phyloP scores from a whole-genome alignment of 2,113 vertebrate species.

The Sander lucioperca region DNA sequence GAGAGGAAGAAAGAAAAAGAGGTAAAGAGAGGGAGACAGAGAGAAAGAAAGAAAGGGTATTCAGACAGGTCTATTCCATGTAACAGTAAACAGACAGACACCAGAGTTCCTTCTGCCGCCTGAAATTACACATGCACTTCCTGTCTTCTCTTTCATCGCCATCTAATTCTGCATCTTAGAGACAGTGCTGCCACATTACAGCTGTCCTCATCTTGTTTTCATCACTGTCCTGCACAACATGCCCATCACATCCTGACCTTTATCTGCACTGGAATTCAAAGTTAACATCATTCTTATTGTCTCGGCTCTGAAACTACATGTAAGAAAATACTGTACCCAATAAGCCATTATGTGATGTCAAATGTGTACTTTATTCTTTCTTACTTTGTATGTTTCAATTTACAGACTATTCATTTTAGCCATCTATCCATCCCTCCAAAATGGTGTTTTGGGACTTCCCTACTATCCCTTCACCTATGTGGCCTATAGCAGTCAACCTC shows the following conservation, averaged over 20 bases:
- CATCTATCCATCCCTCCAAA: neutral
- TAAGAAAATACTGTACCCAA: neutral
- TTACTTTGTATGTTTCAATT: neutral
- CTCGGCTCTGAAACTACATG: neutral
- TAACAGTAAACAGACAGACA: constrained; percentile 71
- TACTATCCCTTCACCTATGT: neutral
- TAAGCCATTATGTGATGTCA: neutral
- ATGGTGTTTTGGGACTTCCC: neutral
- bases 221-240: constrained; percentile 24
- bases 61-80: constrained; percentile 40
- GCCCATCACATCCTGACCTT: constrained; percentile 44
- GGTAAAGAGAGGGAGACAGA: neutral
- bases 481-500: neutral
- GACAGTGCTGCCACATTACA: constrained; percentile 16
- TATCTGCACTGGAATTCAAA: constrained; percentile 21
- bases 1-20: neutral
- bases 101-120: constrained; percentile 38
- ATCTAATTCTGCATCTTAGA: constrained; percentile 20
- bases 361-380: neutral
- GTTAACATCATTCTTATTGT: constrained; percentile 9
- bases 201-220: constrained; percentile 22
- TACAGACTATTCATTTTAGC: neutral
- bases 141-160: constrained; percentile 41
- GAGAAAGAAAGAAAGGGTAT: constrained; percentile 33
- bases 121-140: constrained; percentile 67